phyloP scores from a whole-genome alignment of 2,113 vertebrate species.

The Sinocyclocheilus anshuiensis region DNA sequence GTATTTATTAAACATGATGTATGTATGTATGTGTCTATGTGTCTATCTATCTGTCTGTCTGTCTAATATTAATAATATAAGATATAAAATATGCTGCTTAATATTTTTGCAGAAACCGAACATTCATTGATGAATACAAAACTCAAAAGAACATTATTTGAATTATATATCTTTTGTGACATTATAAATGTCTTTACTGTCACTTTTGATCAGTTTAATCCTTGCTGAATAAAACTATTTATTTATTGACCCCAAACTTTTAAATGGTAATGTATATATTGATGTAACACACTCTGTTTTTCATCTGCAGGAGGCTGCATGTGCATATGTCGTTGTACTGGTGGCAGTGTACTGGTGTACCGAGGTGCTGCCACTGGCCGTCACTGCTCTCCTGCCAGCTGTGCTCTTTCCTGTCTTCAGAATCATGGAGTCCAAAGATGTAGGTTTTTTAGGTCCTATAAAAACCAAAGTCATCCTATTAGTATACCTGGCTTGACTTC shows the following conservation, averaged over 20 bases:
- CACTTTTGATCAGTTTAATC: too few species aligned
- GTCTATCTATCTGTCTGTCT: too few species aligned
- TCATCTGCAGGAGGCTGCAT: constrained; percentile 82
- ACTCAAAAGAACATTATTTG: too few species aligned
- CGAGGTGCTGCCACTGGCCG: constrained; percentile 88
- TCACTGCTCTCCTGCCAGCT: constrained; percentile 87
- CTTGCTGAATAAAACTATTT: background rate
- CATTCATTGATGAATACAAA: too few species aligned
- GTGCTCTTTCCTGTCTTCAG: constrained; percentile 89
- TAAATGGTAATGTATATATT: too few species aligned
- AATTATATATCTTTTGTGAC: too few species aligned
- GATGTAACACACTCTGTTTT: background rate
- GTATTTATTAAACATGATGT: too few species aligned
- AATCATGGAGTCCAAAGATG: constrained; percentile 86
- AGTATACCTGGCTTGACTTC: background rate
- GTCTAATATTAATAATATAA: too few species aligned
- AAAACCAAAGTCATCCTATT: background rate
- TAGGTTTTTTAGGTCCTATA: constrained; percentile 57
- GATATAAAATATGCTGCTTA: background rate
- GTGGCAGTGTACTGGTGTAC: constrained; percentile 97
- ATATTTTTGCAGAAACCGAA: too few species aligned
- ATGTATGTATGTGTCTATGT: too few species aligned
- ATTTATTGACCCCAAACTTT: too few species aligned
- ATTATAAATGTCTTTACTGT: too few species aligned
- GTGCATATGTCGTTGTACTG: constrained; percentile 86